phyloP scores from a whole-genome alignment of 2,113 vertebrate species.

The Siniperca chuatsi region DNA sequence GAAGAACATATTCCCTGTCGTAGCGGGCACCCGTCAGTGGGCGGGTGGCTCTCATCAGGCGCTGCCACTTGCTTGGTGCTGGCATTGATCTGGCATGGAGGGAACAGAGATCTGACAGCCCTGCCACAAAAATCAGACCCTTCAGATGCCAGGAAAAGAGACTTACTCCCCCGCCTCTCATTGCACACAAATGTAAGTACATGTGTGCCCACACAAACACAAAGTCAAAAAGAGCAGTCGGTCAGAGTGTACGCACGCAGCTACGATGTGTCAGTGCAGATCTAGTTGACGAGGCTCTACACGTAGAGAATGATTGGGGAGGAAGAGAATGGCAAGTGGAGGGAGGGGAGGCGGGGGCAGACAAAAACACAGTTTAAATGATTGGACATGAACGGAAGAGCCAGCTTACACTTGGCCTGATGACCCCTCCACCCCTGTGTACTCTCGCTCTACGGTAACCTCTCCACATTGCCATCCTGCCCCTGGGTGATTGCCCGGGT shows the following conservation, averaged over 20 bases:
- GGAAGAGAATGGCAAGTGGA: slow-evolving; percentile 51
- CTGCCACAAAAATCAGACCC: slow-evolving; percentile 95
- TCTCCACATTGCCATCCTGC: slow-evolving; percentile 53
- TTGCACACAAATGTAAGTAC: slow-evolving; percentile 40
- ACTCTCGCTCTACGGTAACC: slow-evolving; percentile 40
- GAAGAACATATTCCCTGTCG: slow-evolving; percentile 97
- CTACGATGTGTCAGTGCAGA: slow-evolving; percentile 79
- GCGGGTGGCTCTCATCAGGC: slow-evolving; percentile 85
- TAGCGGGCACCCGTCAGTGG: slow-evolving; percentile 91
- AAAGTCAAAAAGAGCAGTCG: slow-evolving; percentile 97
- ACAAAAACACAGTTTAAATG: slow-evolving; percentile 68
- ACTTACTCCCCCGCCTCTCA: slow-evolving; percentile 70
- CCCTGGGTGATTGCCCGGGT: slow-evolving; percentile 73
- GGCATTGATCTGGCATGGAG: slow-evolving; percentile 85
- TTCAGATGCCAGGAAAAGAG: slow-evolving; percentile 85
- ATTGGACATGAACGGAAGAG: slow-evolving; percentile 76
- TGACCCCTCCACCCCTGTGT: slow-evolving; percentile 61
- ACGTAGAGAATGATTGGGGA: slow-evolving; percentile 47
- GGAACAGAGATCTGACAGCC: slow-evolving; percentile 93
- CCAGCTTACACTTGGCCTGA: slow-evolving; percentile 70
- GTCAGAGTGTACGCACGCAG: slow-evolving; percentile 86
- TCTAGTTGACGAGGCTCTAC: slow-evolving; percentile 59
- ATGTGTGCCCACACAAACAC: slow-evolving; percentile 52
- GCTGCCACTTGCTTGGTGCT: slow-evolving; percentile 84
- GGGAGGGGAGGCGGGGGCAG: slow-evolving; percentile 10